Evolutionary conservation across 2,797 vertebrate species (phyloP), one percentile per base, ranked within the genome.

Genomic region (Malurus splendens): DNA sequence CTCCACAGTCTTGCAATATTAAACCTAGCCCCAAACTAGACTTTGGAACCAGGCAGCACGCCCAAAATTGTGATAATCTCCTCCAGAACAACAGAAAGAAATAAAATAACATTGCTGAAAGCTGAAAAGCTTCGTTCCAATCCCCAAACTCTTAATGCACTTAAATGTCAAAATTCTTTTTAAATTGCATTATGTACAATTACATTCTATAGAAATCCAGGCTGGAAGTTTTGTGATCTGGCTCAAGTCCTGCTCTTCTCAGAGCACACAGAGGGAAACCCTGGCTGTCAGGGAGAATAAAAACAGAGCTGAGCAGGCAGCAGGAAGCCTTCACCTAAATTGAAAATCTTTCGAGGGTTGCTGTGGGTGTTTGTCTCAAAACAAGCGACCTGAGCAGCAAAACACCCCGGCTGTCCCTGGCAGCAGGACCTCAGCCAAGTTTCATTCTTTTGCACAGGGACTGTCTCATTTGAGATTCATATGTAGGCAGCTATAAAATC

Each of bases 41-140:
- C 92, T 95, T 95, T 89, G 91, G 91, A 94, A 93, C 82, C 41
- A 90, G 94, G 75, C 85, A 91, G 42, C 85, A 50, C 39, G 90
- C 82, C 84, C 80, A 82, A 89, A 88, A 88, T 76, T 38, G 84
- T 92, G 84, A 92, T 95, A 90, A 95, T 95, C 80, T 72, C 45
- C 82, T 81, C 71, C 82, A 67, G 81, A 93, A 90, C 90, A 90
- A 90, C 77, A 67, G 59, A 30, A 83, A 76, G 71, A 83, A 72
- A 85, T 47, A 79, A 86, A 92, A 89, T 8, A 92, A 48, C 41
- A 36, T 47, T 52, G 78, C 51, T 20, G n/a, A 87, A 93, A 94
- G 59, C 89, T 60, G 82, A 76, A 50, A 60, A 59, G 74, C 76
- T 90, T 73, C 0, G 0, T 15, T 72, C 57, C 25, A 3, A 32